phyloP scores from a whole-genome alignment of 2,888 invertebrate species.

The Blastobasis lacticolella region DNA sequence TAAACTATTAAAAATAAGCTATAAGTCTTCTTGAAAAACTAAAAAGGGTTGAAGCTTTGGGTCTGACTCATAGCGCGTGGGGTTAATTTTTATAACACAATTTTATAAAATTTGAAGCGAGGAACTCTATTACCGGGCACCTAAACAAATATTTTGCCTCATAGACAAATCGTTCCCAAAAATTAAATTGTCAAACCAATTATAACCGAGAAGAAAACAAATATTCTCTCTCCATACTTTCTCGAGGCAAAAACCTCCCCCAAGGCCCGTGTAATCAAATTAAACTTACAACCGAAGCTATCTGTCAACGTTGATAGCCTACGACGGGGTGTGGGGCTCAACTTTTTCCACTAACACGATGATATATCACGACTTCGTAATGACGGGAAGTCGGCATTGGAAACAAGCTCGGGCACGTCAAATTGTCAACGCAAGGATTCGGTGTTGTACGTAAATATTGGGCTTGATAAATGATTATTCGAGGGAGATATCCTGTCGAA shows the following conservation, averaged over 20 bases:
- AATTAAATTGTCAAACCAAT: too few relatives aligned
- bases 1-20: too few relatives aligned
- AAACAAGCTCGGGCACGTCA: background rate
- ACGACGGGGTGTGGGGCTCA: slow-evolving; percentile 21
- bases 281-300: slow-evolving; percentile 42
- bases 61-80: too few relatives aligned
- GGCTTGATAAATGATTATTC: too few relatives aligned
- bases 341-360: slow-evolving; percentile 1
- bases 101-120: too few relatives aligned
- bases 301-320: slow-evolving; percentile 46
- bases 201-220: background rate
- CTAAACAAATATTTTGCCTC: too few relatives aligned
- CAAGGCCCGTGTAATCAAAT: slow-evolving; percentile 42
- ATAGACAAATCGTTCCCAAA: too few relatives aligned
- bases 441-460: background rate
- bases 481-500: too few relatives aligned
- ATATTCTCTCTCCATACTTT: background rate
- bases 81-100: too few relatives aligned
- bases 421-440: slow-evolving; percentile 11
- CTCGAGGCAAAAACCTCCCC: slow-evolving; percentile 4
- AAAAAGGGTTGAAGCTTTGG: too few relatives aligned
- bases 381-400: slow-evolving; percentile 35
- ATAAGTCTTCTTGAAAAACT: too few relatives aligned
- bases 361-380: slow-evolving; percentile 18
- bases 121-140: too few relatives aligned